Evolutionary conservation across 2,797 vertebrate species (phyloP), one percentile per base, ranked within the genome.

Genomic region (Buceros bicornis): DNA sequence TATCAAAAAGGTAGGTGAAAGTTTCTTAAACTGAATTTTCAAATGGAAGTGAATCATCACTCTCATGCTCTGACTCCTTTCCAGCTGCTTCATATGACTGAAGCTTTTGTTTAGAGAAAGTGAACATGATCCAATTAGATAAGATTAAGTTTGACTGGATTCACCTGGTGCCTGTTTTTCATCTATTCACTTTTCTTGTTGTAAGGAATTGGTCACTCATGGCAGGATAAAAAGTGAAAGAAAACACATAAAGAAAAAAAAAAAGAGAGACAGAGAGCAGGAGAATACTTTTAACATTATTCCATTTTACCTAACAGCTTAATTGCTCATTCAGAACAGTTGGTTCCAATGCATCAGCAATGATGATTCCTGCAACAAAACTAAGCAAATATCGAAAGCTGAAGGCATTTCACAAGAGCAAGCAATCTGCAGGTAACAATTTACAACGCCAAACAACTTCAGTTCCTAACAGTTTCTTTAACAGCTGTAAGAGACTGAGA

Each of bases 11-110:
- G 1, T 40, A 64, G 10, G 8, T 48, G 25, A 76, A 87, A 84
- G 17, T 56, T 65, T 87, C 35, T 73, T 56, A 70, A 76, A 58
- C 8, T 61, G 13, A 67, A 69, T 81, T 91, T 91, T 93, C 26
- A 85, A 50, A 40, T 25, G 5, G 28, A 73, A 57, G 0, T 67
- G 18, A 91, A 61, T 69, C 26, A 65, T 25, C 26, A 14, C 1
- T 16, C 2, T 19, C 13, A 33, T 25, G 2, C 4, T 51, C 37
- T 54, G 7, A 47, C 14, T 65, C 14, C 10, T 22, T 61, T 53
- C 16, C 57, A 47, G 5, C 10, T 71, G 70, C 25, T 73, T 89
- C 28, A 48, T 45, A 14, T 82, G 47, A 65, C 37, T 73, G 31
- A 88, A 94, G 5, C 5, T 6, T 87, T 89, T 93, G 29, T 80